Evolutionary conservation across 1,140 invertebrate genomes (phyloP).

Genomic region (Rhizoglyphus robini): DNA sequence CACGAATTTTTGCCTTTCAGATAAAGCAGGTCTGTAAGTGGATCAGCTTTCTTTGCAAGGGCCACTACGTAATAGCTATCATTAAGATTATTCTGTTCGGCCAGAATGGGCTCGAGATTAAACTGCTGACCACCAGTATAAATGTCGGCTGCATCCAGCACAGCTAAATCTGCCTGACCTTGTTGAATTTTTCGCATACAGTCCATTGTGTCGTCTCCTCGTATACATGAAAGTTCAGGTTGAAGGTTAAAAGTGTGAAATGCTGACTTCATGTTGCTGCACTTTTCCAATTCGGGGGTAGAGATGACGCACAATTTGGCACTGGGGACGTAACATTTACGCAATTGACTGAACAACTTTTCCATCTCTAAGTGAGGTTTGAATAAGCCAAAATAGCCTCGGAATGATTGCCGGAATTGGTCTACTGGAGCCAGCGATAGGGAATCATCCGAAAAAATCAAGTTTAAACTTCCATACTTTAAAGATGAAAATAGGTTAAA

Average conservation of each 20-base stretch:
- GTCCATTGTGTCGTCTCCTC: conserved; percentile 64
- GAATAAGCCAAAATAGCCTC: conserved; percentile 26
- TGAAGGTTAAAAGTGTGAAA: conserved; percentile 70
- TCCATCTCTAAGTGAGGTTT: conserved; percentile 3
- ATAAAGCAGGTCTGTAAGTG: conserved; percentile 69
- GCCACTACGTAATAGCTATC: conserved; percentile 79
- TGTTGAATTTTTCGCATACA: conserved; percentile 59
- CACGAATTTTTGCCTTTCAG: conserved; percentile 74
- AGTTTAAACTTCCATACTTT: conserved; percentile 45
- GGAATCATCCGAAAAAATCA: conserved; percentile 30
- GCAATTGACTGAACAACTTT: conserved; percentile 33
- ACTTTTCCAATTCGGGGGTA: conserved; percentile 75
- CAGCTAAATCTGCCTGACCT: conserved; percentile 61
- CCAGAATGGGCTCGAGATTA: conserved; percentile 67
- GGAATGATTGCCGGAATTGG: conserved; percentile 28
- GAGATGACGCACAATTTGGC: conserved; percentile 82
- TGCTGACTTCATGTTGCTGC: conserved; percentile 80
- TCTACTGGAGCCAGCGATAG: conserved; percentile 25
- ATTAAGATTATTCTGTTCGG: conserved; percentile 72
- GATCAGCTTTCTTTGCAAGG: conserved; percentile 73
- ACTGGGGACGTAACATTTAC: conserved; percentile 58
- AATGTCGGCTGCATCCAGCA: conserved; percentile 83
- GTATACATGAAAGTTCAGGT: conserved; percentile 72
- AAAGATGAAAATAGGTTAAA: conserved; percentile 43
- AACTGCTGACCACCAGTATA: conserved; percentile 69